Conservation (phyloP, 2,888 invertebrate species). For the Galerucella nymphaeae region DNA sequence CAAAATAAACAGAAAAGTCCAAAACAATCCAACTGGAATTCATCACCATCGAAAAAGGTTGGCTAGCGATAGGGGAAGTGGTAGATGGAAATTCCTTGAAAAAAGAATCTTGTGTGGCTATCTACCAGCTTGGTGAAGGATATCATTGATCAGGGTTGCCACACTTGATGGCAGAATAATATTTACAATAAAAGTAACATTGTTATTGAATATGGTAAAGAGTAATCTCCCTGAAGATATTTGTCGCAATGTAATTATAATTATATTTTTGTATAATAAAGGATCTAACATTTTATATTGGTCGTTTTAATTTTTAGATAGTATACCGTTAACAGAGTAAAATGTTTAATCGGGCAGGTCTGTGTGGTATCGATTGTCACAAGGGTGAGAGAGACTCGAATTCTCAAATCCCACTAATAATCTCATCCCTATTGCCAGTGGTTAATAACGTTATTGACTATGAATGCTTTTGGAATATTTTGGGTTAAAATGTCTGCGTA, state of each 20-base stretch:
- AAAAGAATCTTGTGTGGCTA: constrained; percentile 2
- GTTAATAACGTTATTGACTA: too few relatives aligned
- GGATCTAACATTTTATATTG: background rate
- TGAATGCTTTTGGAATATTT: too few relatives aligned
- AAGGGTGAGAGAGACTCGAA: too few relatives aligned
- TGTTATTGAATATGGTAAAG: background rate
- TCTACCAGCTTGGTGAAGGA: constrained; percentile 18
- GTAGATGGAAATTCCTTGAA: constrained; percentile 1
- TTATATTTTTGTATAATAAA: constrained; percentile 15
- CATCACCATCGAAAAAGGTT: constrained; percentile 29
- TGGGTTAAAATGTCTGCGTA: too few relatives aligned
- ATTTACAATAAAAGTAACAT: background rate
- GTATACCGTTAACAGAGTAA: too few relatives aligned
- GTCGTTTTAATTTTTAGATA: background rate
- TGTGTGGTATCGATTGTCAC: too few relatives aligned
- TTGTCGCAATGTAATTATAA: background rate
- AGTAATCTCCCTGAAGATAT: background rate
- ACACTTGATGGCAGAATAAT: background rate
- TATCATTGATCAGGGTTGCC: constrained; percentile 3
- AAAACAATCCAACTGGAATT: constrained; percentile 21
- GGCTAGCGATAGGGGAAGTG: constrained; percentile 3
- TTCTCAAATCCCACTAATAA: too few relatives aligned
- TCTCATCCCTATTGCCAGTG: too few relatives aligned
- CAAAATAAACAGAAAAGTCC: constrained; percentile 5
- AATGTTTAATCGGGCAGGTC: too few relatives aligned